phyloP scores from a whole-genome alignment of 2,797 vertebrate species.

The Salmo trutta region DNA sequence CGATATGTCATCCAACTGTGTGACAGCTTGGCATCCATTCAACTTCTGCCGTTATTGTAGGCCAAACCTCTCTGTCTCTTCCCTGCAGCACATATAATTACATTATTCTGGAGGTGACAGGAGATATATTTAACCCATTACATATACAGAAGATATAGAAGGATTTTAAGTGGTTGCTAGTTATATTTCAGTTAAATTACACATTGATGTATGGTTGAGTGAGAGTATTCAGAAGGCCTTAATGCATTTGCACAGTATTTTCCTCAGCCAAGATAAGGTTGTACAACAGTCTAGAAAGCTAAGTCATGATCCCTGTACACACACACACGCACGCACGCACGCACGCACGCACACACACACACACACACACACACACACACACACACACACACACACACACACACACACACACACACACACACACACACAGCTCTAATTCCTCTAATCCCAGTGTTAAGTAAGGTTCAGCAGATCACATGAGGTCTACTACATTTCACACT shows the following conservation, averaged over 20 bases:
- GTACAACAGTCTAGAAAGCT: no score
- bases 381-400: constrained; percentile 5
- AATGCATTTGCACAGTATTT: no score
- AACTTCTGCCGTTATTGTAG: no score
- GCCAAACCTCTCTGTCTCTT: background rate
- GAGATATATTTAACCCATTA: background rate
- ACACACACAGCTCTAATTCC: no score
- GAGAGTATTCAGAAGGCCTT: background rate
- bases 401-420: no score
- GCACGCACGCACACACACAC: background rate
- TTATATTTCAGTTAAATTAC: background rate
- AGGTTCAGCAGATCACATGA: no score
- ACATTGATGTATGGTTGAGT: background rate
- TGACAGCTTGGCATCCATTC: background rate
- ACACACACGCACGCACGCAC: no score
- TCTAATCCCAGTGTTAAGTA: no score
- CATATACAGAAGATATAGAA: background rate
- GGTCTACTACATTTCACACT: background rate
- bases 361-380: background rate
- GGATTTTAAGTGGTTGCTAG: background rate
- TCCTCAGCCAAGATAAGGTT: constrained; percentile 7
- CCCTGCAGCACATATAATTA: background rate
- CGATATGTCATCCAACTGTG: background rate
- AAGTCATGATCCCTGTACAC: no score
- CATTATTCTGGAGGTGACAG: background rate